These are phyloP conservation scores for Mylabris sibirica DNA, from an alignment of 2,888 invertebrate species.

Conservation along the genomic window DNA sequence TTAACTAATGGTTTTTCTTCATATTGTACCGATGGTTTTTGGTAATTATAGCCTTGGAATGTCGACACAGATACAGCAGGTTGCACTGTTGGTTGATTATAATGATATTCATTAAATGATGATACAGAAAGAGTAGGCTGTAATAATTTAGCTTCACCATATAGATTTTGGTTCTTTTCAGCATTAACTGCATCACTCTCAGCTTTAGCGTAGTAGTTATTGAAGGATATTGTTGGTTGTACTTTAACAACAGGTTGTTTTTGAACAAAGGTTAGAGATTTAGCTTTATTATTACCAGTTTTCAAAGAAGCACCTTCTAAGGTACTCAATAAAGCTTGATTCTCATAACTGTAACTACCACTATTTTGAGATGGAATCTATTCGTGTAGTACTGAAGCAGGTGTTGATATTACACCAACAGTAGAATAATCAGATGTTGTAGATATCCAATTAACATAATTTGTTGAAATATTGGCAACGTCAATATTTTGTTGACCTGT, in stretches of 20 bases:
- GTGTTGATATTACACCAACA: slow-evolving; percentile 42
- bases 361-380: slow-evolving; percentile 21
- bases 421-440: slow-evolving; percentile 53
- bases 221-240: slow-evolving; percentile 20
- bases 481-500: slow-evolving; percentile 29
- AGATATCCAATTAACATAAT: slow-evolving; percentile 40
- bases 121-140: slow-evolving; percentile 24
- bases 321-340: slow-evolving; percentile 14
- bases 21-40: slow-evolving; percentile 14
- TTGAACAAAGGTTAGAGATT: background rate
- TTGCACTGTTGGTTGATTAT: slow-evolving; percentile 40
- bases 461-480: slow-evolving; percentile 37
- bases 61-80: slow-evolving; percentile 25
- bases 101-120: slow-evolving; percentile 22
- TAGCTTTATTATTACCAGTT: background rate
- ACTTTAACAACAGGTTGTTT: slow-evolving; percentile 17
- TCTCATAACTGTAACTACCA: slow-evolving; percentile 22
- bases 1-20: background rate
- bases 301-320: slow-evolving; percentile 38
- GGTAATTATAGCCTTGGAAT: slow-evolving; percentile 39
- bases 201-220: slow-evolving; percentile 8
- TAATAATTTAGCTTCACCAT: slow-evolving; percentile 39
- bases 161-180: slow-evolving; percentile 15
- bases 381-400: slow-evolving; percentile 20
- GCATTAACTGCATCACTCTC: background rate